Base-by-base conservation (phyloP, 2,888 invertebrate species). In the Epinotia demarniana region DNA sequence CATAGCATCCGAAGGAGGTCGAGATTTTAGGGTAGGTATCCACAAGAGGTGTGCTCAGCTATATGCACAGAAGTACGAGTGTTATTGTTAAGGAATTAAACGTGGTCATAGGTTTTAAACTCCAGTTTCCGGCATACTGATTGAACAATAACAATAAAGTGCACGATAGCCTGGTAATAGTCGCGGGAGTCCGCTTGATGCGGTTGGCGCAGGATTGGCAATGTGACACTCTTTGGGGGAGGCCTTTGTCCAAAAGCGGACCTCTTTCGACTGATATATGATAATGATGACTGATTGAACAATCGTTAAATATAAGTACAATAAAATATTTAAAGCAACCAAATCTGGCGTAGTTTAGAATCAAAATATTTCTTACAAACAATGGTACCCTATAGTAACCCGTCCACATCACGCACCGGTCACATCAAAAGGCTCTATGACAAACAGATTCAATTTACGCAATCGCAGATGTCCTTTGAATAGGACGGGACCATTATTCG, bases 401-500 rank as follows among this genome's bases (percentile, higher is more conserved):
- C 64, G 43, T 46, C 33, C 57, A 19, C 13, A 43, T 4, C n/a
- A 16, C 6, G 19, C 46, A 69, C 58, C 69, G 58, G 69, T 23
- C 68, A 58, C 19, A 39, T 68, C n/a, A 58, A 69, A 69, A 46
- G 58, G 8, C 27, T 16, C 58, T 46, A 60, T 69, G 58, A 46
- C 68, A 68, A 68, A 68, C 69, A 46, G 23, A 60, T 57, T 23
- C 58, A 69, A 69, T 60, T 69, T 63, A 69, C 73, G 73, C 73
- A 74, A 74, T 46, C 39, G 43, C 74, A 74, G 63, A 74, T 74
- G 74, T 63, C 57, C 33, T 60, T 60, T 60, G 23, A 60, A 69
- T 46, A 60, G 69, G 58, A 69, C 60, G 39, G 43, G 39, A 46
- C 58, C 19, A 69, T 69, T 66, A 46, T 74, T 74, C 63, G 69